Evolutionary conservation across 2,888 invertebrate species (phyloP), one percentile per base, ranked within the genome.

Genomic region (Caenorhabditis drosophilae): DNA sequence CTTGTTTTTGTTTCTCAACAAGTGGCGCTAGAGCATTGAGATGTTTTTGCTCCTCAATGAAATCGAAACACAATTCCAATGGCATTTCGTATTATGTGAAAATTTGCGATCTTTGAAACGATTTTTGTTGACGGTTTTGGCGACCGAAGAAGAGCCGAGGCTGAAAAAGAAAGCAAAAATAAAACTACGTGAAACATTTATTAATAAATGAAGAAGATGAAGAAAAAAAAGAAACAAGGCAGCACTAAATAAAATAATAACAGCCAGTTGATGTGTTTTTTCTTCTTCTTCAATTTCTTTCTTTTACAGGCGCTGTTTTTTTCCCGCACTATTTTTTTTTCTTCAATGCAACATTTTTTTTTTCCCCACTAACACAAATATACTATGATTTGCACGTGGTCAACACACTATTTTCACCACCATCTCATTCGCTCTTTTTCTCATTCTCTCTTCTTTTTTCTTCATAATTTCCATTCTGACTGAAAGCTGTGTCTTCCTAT

Each of bases 61-160:
- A 26, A 42, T 67, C 60, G 54, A 63, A 42, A 48, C 55, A 52
- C 26, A 63, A 44, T 23, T 49, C 51, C 26, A 64, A 52, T 12
- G 64, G 49, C 64, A 66, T 66, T 31, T 16, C 50, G 16, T 40
- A 16, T 16, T 40, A 2, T 40, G 16, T 18, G 4, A 36, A 36
- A 36, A n/a, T 36, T 36, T 36, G 7, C n/a, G n/a, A n/a, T n/a
- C n/a, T n/a, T n/a, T 23, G 11, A 42, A 9, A 9, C 48, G 41
- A 41, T 52, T 48, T 44, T 45, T n/a, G n/a, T n/a, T n/a, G n/a
- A n/a, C n/a, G n/a, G n/a, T n/a, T n/a, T n/a, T n/a, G n/a, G 36
- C 16, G 52, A 42, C 56, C 62, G 23, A 51, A 62, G 49, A 49
- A 46, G 64, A 66, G 64, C 64, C 64, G 59, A 60, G 64, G 64